phyloP scores from a whole-genome alignment of 2,797 vertebrate genomes.

The Erithacus rubecula region DNA sequence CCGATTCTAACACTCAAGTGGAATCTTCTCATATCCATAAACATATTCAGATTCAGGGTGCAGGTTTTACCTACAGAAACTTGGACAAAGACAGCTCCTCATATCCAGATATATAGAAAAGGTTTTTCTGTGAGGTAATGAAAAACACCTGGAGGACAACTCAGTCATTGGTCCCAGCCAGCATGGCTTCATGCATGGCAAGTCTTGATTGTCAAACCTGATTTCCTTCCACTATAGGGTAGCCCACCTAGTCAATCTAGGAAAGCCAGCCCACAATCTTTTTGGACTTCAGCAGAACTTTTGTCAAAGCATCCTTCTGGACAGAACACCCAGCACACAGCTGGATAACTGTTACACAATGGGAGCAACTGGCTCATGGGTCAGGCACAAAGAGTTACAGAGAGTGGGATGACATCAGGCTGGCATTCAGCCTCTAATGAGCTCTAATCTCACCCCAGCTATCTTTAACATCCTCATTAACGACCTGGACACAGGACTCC shows the following conservation, averaged over 20 bases:
- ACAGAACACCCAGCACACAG: background rate
- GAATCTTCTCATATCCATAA: background rate
- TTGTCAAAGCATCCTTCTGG: background rate
- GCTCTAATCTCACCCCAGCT: background rate
- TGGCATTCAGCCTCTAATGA: too few relatives aligned
- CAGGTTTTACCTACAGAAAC: background rate
- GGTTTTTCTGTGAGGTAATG: background rate
- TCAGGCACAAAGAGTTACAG: background rate
- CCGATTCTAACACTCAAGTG: background rate
- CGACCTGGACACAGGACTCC: background rate
- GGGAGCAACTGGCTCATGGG: background rate
- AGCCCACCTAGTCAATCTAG: background rate
- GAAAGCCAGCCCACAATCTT: background rate
- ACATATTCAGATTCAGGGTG: background rate
- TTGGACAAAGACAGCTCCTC: background rate
- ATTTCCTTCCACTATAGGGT: background rate
- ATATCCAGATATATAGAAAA: background rate
- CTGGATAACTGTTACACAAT: background rate
- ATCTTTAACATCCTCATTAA: background rate
- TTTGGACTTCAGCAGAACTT: background rate
- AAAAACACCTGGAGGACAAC: background rate
- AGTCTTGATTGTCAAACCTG: background rate
- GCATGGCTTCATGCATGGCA: background rate
- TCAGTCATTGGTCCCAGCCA: background rate
- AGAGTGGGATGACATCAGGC: background rate